A percentile compares a stretch with the other conserved stretches of the same genome.
These are phyloP conservation scores for Anastatus disparis DNA, from an alignment of 1,140 invertebrate species.

Conservation along the genomic window DNA sequence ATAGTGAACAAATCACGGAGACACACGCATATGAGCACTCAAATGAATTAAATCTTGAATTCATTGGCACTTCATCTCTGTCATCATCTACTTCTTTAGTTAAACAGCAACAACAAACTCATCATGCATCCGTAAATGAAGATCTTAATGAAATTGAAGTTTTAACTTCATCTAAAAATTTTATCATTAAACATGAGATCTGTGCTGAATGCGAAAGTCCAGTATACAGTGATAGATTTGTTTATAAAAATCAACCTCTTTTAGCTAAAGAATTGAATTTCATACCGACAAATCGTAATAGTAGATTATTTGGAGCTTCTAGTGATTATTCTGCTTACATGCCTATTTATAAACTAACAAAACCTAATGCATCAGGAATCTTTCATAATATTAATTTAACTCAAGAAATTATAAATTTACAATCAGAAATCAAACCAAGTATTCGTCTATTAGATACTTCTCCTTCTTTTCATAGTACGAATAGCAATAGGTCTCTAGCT, in stretches of 20 bases:
- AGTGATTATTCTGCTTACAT: conserved; percentile 49
- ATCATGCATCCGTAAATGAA: not conserved
- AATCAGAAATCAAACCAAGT: conserved; percentile 42
- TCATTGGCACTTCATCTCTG: not conserved
- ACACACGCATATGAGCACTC: conserved; percentile 58
- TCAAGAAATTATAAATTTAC: conserved; percentile 47
- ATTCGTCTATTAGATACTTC: conserved; percentile 43
- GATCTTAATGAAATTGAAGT: not conserved
- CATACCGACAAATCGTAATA: conserved; percentile 42
- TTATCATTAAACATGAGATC: conserved; percentile 33
- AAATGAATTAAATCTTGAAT: conserved; percentile 32
- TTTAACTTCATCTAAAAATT: too few relatives aligned
- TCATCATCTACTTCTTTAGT: not conserved
- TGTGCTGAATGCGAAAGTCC: conserved; percentile 48
- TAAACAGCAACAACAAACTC: not conserved
- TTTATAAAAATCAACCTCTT: conserved; percentile 52
- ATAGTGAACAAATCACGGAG: conserved; percentile 46
- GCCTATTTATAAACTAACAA: conserved; percentile 50
- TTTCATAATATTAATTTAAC: conserved; percentile 42
- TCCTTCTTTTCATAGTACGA: too few relatives aligned
- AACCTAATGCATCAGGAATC: conserved; percentile 52
- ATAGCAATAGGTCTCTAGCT: not conserved
- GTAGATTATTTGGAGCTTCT: conserved; percentile 42
- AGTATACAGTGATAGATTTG: conserved; percentile 57
- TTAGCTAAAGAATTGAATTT: conserved; percentile 48